phyloP scores from a whole-genome alignment of 2,888 invertebrate genomes.

The Meloe dianella region DNA sequence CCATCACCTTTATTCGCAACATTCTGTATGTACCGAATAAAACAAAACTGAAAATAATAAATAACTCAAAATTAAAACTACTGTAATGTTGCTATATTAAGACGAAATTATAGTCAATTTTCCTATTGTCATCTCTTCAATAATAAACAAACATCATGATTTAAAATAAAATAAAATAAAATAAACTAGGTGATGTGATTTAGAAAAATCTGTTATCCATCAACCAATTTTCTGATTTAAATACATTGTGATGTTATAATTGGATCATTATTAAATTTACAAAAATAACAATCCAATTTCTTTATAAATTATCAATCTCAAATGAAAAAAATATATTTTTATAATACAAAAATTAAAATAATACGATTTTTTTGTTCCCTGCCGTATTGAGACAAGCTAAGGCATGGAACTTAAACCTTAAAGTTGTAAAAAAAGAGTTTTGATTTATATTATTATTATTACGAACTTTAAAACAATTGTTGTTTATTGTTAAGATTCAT shows the following conservation, averaged over 20 bases:
- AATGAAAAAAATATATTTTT: background rate
- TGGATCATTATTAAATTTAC: constrained; percentile 15
- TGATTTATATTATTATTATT: background rate
- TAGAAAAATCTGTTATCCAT: background rate
- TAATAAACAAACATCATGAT: constrained; percentile 21
- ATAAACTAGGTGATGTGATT: background rate
- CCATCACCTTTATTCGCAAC: no score
- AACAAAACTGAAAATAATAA: no score
- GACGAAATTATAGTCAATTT: constrained; percentile 18
- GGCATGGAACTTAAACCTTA: constrained; percentile 34
- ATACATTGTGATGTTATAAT: constrained; percentile 13
- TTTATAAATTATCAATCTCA: background rate
- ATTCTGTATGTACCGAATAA: no score
- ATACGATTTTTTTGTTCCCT: constrained; percentile 30
- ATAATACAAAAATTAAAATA: background rate
- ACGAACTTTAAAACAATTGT: background rate
- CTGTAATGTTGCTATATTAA: constrained; percentile 31
- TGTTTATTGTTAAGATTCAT: constrained; percentile 13
- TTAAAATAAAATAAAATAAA: constrained; percentile 15
- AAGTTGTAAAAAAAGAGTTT: background rate
- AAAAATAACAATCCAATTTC: constrained; percentile 9
- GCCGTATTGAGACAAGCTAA: constrained; percentile 39
- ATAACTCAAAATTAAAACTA: constrained; percentile 19
- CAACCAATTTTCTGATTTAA: background rate
- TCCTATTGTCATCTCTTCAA: constrained; percentile 30